These are phyloP conservation scores for Lasioglossum malachurum DNA, from an alignment of 2,888 invertebrate genomes.

Conservation along the genomic window DNA sequence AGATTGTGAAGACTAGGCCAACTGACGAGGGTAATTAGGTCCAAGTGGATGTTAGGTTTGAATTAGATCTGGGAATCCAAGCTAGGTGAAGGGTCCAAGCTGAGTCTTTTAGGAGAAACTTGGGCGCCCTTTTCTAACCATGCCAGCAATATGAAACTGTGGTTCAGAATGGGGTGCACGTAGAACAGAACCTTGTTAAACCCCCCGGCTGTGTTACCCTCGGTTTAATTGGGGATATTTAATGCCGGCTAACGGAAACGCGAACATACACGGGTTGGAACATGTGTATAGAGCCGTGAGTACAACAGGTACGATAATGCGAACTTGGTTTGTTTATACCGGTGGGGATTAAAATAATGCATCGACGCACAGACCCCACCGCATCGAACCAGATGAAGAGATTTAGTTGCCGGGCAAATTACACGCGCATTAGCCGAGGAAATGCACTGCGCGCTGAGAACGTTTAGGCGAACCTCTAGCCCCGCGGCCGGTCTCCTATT, in stretches of 20 bases:
- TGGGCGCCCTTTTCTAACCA: too few species aligned
- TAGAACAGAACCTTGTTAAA: not conserved
- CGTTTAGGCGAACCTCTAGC: not conserved
- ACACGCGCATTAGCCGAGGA: slow-evolving; percentile 70
- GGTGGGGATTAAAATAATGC: slow-evolving; percentile 81
- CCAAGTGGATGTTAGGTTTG: too few species aligned
- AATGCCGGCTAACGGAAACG: slow-evolving; percentile 47
- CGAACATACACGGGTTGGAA: slow-evolving; percentile 7
- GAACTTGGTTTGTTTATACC: slow-evolving; percentile 62
- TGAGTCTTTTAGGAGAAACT: not conserved
- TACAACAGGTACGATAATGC: slow-evolving; percentile 70
- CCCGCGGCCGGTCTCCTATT: not conserved
- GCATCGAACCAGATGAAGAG: slow-evolving; percentile 78
- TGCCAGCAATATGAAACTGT: not conserved
- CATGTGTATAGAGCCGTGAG: slow-evolving; percentile 30
- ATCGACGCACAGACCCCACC: slow-evolving; percentile 73
- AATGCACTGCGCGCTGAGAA: slow-evolving; percentile 25
- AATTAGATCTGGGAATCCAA: not conserved
- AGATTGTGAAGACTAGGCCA: too few species aligned
- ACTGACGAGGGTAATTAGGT: too few species aligned
- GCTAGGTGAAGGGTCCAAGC: rapidly evolving
- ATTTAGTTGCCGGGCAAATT: slow-evolving; percentile 74
- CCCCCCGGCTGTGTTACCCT: not conserved
- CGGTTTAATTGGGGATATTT: slow-evolving; percentile 52
- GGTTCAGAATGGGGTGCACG: not conserved